A percentile compares a stretch with the other conserved stretches of the same genome.
phyloP scores from a whole-genome alignment of 2,797 vertebrate species.

The Melanogrammus aeglefinus region DNA sequence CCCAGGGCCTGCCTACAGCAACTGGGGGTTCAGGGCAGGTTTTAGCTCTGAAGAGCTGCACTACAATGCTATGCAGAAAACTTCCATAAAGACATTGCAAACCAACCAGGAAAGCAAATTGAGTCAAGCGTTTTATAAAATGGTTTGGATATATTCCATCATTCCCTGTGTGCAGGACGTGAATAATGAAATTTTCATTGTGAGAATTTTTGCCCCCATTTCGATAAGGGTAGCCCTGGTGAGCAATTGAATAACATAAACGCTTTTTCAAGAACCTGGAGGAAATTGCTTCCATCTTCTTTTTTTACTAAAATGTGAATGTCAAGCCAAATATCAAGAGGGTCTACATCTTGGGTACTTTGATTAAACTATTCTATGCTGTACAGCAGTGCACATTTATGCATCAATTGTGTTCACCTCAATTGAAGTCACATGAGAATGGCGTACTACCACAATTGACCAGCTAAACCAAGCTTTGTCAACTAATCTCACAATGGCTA shows the following conservation, averaged over 20 bases:
- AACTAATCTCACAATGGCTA: not conserved
- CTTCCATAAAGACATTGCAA: not conserved
- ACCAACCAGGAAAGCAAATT: not conserved
- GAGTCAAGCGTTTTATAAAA: not conserved
- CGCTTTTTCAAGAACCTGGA: not conserved
- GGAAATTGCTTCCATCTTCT: constrained; percentile 1
- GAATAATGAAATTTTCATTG: constrained; percentile 1
- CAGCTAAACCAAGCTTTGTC: not conserved
- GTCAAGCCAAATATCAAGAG: not conserved
- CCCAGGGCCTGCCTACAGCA: not conserved
- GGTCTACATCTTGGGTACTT: not conserved
- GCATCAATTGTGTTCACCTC: not conserved
- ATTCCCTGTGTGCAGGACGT: not conserved
- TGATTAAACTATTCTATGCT: not conserved
- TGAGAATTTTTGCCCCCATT: constrained; percentile 1
- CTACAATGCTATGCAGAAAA: not conserved
- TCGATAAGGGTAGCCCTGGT: constrained; percentile 8
- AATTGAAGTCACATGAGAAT: constrained; percentile 2
- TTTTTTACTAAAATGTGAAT: not conserved
- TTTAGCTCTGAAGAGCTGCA: constrained; percentile 1
- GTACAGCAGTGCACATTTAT: not conserved
- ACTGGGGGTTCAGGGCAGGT: constrained; percentile 1
- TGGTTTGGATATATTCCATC: not conserved
- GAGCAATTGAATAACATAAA: constrained; percentile 6
- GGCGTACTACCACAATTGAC: not conserved